A percentile compares a stretch with the other conserved stretches of the same genome.
Conservation (phyloP, 2,888 invertebrate genomes). For the Griposia aprilina region DNA sequence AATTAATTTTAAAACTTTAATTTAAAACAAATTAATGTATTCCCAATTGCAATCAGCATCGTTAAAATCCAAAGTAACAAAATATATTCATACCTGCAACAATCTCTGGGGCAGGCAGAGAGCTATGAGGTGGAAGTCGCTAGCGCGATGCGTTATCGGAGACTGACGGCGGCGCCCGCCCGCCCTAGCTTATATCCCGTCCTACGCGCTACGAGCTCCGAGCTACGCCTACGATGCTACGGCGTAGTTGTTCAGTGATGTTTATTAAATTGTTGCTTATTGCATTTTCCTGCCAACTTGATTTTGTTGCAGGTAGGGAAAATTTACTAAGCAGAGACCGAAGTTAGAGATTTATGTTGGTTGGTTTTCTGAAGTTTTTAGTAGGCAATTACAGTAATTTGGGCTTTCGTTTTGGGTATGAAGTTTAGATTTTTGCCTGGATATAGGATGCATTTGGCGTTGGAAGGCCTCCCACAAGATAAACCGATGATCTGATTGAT, state of each 20-base stretch:
- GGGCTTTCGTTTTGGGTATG: not conserved
- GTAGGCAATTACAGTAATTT: not conserved
- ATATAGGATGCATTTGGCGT: not conserved
- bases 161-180: slow-evolving; percentile 28
- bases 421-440: not conserved
- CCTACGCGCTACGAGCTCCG: slow-evolving; percentile 29
- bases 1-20: not conserved
- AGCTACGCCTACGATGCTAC: slow-evolving; percentile 29
- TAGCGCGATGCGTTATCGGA: slow-evolving; percentile 5
- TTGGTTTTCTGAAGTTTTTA: not conserved
- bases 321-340: not conserved
- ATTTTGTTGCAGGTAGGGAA: not conserved
- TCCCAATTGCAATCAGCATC: not conserved
- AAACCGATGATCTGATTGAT: too few relatives aligned
- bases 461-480: too few relatives aligned
- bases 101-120: slow-evolving; percentile 5
- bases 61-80: not conserved
- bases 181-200: slow-evolving; percentile 36
- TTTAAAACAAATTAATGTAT: not conserved
- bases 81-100: slow-evolving; percentile 38
- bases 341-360: rapidly evolving
- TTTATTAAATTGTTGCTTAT: slow-evolving; percentile 11
- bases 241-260: slow-evolving; percentile 13
- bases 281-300: slow-evolving; percentile 12
- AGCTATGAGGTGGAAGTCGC: not conserved